These are phyloP conservation scores for Ricordea florida DNA, from an alignment of 92 coral and sea anemone species.

Conservation along the genomic window DNA sequence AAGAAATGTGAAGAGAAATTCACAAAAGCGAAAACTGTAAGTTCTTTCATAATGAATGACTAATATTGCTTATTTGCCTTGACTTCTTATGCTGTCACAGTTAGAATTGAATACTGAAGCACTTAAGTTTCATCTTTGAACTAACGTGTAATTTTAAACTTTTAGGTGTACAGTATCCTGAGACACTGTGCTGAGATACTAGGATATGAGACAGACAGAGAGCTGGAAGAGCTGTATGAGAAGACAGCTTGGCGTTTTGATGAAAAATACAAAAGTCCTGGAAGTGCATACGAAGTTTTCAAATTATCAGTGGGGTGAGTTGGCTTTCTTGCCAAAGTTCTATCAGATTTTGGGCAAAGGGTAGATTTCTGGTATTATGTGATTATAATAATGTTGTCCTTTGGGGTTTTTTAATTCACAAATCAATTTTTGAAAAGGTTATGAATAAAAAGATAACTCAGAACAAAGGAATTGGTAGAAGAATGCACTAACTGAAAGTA, in stretches of 20 bases:
- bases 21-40: constrained; percentile 97
- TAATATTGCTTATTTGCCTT: not conserved
- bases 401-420: too few relatives aligned
- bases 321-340: not conserved
- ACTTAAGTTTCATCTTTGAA: too few relatives aligned
- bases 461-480: too few relatives aligned
- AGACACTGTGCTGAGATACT: constrained; percentile 98
- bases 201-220: constrained; percentile 88
- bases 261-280: constrained; percentile 85
- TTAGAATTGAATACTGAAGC: too few relatives aligned
- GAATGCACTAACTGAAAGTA: too few relatives aligned
- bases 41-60: not conserved
- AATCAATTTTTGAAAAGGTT: too few relatives aligned
- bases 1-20: constrained; percentile 98
- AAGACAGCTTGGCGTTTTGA: constrained; percentile 97
- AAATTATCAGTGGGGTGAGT: constrained; percentile 94
- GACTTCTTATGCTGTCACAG: not conserved
- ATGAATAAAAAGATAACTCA: too few relatives aligned
- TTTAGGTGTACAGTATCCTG: constrained; percentile 91
- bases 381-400: too few relatives aligned
- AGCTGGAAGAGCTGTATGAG: constrained; percentile 87
- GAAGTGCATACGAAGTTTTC: constrained; percentile 91
- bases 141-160: not conserved
- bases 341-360: too few relatives aligned
- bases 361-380: too few relatives aligned